These are phyloP conservation scores for Brassicogethes aeneus DNA, from an alignment of 2,888 invertebrate species.

Conservation along the genomic window DNA sequence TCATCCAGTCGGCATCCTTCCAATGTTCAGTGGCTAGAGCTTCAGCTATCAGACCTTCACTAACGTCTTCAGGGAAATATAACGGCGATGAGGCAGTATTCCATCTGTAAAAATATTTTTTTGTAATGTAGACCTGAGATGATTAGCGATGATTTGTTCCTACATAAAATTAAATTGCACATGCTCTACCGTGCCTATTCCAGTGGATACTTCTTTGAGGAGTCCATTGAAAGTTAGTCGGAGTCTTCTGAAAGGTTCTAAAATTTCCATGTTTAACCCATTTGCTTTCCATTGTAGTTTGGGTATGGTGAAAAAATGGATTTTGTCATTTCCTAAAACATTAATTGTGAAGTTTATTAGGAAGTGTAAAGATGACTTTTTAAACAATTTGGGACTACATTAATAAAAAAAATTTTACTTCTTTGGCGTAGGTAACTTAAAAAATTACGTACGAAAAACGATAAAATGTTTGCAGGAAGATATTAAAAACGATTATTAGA, in stretches of 20 bases:
- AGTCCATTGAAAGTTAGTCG: conserved; percentile 62
- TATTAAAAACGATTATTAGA: too few species aligned
- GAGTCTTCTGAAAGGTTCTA: conserved; percentile 53
- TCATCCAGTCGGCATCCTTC: conserved; percentile 49
- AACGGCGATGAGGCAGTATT: conserved; percentile 42
- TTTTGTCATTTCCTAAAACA: conserved; percentile 47
- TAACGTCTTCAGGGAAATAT: conserved; percentile 49
- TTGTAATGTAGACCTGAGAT: conserved; percentile 2
- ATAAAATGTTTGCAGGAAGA: too few species aligned
- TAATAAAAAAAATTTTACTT: too few species aligned
- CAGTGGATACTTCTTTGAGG: conserved; percentile 29
- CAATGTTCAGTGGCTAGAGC: conserved; percentile 50
- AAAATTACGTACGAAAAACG: too few species aligned
- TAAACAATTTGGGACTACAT: too few species aligned
- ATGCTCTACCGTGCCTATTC: conserved; percentile 39
- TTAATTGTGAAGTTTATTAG: conserved; percentile 6
- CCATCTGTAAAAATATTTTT: conserved; percentile 44
- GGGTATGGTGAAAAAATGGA: conserved; percentile 37
- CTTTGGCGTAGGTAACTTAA: too few species aligned
- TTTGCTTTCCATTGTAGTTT: conserved; percentile 50
- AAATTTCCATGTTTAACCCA: conserved; percentile 51
- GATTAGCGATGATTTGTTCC: too few species aligned
- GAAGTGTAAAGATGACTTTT: not conserved
- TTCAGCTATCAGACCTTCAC: conserved; percentile 44
- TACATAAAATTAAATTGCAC: conserved; percentile 54